Evolutionary conservation across 2,113 vertebrate species (phyloP).

Genomic region (Coregonus clupeaformis): DNA sequence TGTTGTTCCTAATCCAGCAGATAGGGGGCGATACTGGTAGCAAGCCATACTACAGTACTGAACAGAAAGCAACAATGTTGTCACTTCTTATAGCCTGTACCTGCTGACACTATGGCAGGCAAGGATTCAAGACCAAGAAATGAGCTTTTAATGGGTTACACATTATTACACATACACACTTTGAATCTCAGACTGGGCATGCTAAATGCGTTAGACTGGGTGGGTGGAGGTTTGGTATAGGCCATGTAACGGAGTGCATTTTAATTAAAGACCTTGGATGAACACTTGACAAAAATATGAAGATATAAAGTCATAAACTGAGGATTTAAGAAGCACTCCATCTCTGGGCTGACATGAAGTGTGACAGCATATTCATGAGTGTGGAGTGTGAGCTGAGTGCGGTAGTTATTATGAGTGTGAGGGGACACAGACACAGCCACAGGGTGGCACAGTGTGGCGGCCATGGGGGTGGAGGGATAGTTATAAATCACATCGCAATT

Average conservation of each 20-base stretch:
- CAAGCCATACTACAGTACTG: neutral
- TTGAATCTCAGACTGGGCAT: neutral
- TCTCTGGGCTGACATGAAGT: constrained; percentile 40
- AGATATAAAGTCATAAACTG: constrained; percentile 12
- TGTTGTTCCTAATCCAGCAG: neutral
- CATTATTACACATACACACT: neutral
- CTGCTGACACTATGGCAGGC: too few species aligned
- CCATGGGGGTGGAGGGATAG: constrained; percentile 24
- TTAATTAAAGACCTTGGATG: constrained; percentile 24
- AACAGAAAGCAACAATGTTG: neutral
- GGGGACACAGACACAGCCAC: constrained; percentile 12
- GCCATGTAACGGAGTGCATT: constrained; percentile 20
- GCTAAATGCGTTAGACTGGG: neutral
- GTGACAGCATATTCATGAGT: constrained; percentile 58
- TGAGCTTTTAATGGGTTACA: neutral
- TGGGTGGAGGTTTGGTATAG: neutral
- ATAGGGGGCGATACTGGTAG: neutral
- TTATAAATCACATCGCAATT: constrained; percentile 40
- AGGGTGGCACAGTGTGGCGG: neutral
- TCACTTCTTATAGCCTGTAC: too few species aligned
- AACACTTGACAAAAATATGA: neutral
- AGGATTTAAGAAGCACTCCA: constrained; percentile 40
- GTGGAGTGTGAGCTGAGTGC: constrained; percentile 14
- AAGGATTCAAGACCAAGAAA: neutral
- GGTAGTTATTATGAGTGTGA: constrained; percentile 39